These are phyloP conservation scores for Malacosoma neustria DNA, from an alignment of 2,888 invertebrate genomes.

Conservation along the genomic window DNA sequence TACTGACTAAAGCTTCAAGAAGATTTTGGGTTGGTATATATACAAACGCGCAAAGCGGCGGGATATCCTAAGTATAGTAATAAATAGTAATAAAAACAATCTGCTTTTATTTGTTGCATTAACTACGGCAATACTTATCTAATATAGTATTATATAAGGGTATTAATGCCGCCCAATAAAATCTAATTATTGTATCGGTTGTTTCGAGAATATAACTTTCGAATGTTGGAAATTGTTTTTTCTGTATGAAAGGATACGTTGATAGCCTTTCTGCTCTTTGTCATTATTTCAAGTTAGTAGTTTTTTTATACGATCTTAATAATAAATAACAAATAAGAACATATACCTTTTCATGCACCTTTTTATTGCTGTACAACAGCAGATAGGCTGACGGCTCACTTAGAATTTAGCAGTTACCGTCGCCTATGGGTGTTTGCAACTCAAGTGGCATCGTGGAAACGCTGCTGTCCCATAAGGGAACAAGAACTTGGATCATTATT, in stretches of 20 bases:
- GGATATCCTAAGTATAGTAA: no score
- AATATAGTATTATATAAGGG: constrained; percentile 45
- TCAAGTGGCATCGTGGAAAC: background rate
- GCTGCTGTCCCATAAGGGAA: background rate
- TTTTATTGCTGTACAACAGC: background rate
- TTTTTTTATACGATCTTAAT: no score
- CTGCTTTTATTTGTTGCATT: constrained; percentile 57
- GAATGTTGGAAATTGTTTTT: background rate
- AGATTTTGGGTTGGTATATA: no score
- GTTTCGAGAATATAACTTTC: constrained; percentile 15
- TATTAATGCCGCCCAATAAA: constrained; percentile 69
- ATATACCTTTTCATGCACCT: no score
- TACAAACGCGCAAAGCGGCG: no score
- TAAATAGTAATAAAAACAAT: constrained; percentile 55
- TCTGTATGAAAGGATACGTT: background rate
- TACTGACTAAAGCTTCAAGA: no score
- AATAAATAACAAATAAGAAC: no score
- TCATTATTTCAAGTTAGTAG: background rate
- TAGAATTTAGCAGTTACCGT: background rate
- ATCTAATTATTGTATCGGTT: constrained; percentile 28
- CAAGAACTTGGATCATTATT: background rate
- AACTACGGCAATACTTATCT: constrained; percentile 35
- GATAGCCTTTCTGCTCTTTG: background rate
- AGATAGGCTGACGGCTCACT: background rate
- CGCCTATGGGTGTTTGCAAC: background rate